phyloP scores from a whole-genome alignment of 2,888 invertebrate species.

The Heliconius hortense region DNA sequence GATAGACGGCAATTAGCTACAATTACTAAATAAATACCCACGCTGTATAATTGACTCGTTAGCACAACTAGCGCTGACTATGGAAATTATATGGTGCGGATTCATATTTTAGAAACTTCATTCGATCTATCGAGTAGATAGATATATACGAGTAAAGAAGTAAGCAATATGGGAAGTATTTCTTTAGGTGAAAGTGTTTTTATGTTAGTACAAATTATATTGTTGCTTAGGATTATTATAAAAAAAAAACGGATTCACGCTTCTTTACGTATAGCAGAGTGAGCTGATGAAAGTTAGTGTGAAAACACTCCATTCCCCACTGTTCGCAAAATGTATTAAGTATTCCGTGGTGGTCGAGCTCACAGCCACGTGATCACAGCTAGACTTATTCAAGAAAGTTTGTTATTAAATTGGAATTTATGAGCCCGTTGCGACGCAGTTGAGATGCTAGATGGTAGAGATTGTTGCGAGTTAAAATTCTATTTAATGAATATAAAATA shows the following conservation, averaged over 20 bases:
- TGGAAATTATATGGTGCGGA: conserved; percentile 30
- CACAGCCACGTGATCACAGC: no score
- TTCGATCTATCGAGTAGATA: not conserved
- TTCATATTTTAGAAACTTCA: conserved; percentile 28
- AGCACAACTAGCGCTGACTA: conserved; percentile 44
- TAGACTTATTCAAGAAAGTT: no score
- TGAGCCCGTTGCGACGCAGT: not conserved
- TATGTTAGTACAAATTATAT: not conserved
- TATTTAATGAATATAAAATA: not conserved
- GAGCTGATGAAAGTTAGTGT: no score
- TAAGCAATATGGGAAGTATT: not conserved
- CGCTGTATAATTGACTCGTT: conserved; percentile 63
- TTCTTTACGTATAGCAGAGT: no score
- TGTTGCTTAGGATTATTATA: no score
- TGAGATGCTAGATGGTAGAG: not conserved
- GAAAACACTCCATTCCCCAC: no score
- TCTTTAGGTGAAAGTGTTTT: not conserved
- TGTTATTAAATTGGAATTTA: no score
- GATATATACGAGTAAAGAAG: not conserved
- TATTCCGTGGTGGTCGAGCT: no score
- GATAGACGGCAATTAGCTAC: conserved; percentile 41
- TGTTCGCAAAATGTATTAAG: no score
- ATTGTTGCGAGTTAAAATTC: not conserved
- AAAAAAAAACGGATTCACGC: no score
- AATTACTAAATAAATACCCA: conserved; percentile 61